Conservation (phyloP, 2,888 invertebrate genomes). For the Unio pictorum region DNA sequence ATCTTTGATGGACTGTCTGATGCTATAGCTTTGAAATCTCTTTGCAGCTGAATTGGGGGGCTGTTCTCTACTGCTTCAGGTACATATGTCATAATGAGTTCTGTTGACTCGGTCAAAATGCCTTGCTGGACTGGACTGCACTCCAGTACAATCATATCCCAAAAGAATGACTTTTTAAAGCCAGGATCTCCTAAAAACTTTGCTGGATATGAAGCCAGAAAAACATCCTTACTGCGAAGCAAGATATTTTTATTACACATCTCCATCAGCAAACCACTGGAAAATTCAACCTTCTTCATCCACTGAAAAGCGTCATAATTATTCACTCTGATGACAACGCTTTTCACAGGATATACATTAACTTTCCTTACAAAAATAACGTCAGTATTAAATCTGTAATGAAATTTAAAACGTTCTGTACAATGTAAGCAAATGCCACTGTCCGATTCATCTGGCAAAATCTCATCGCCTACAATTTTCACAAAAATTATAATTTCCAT, state of each 20-base stretch:
- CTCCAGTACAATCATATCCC: conserved; percentile 53
- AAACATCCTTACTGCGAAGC: conserved; percentile 54
- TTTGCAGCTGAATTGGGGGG: conserved; percentile 15
- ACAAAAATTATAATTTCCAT: conserved; percentile 14
- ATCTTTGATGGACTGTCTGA: conserved; percentile 17
- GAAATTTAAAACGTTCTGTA: conserved; percentile 43
- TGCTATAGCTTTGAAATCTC: conserved; percentile 20
- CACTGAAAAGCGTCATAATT: conserved; percentile 52
- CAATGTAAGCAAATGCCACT: conserved; percentile 24
- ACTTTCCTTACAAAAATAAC: conserved; percentile 42
- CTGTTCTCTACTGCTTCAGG: conserved; percentile 28
- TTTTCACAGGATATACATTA: conserved; percentile 47
- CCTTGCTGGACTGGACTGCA: conserved; percentile 60
- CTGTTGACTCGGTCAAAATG: conserved; percentile 48
- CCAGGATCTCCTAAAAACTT: conserved; percentile 42
- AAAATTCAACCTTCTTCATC: conserved; percentile 55
- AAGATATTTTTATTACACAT: conserved; percentile 47
- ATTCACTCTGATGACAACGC: conserved; percentile 52
- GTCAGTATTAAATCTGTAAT: conserved; percentile 49
- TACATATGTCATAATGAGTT: conserved; percentile 51
- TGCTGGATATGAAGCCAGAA: conserved; percentile 52
- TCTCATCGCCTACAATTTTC: conserved; percentile 23
- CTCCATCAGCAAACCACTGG: conserved; percentile 45
- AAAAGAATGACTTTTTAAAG: conserved; percentile 50
- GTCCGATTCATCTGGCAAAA: conserved; percentile 18